phyloP scores from a whole-genome alignment of 2,888 invertebrate species.

The Orthonychiurus folsomi region DNA sequence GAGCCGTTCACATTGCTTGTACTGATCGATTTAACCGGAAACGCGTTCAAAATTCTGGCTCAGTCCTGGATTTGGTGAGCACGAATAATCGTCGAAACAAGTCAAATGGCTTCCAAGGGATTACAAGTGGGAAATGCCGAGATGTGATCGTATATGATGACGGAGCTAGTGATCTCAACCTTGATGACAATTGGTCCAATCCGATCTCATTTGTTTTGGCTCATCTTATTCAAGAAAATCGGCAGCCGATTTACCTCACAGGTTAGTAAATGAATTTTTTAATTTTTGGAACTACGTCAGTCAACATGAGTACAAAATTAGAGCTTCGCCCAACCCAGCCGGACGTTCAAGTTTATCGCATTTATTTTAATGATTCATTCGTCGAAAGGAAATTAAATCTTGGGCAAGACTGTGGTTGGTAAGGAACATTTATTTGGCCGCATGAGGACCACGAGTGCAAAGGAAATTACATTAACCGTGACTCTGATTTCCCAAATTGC shows the following conservation, averaged over 20 bases:
- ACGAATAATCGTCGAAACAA: constrained; percentile 57
- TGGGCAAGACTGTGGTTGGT: no score
- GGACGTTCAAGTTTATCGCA: no score
- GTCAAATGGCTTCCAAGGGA: constrained; percentile 26
- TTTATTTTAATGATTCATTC: no score
- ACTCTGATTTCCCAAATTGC: no score
- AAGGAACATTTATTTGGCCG: no score
- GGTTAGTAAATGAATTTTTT: constrained; percentile 56
- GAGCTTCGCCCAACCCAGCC: no score
- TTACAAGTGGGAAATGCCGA: constrained; percentile 27
- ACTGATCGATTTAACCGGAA: constrained; percentile 60
- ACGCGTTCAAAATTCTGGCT: constrained; percentile 57
- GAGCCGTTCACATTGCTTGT: constrained; percentile 62
- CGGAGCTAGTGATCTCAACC: constrained; percentile 51
- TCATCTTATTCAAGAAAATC: constrained; percentile 58
- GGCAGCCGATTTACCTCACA: constrained; percentile 56
- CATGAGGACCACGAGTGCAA: no score
- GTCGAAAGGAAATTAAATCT: no score
- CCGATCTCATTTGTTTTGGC: constrained; percentile 57
- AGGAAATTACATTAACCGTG: no score
- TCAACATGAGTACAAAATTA: no score
- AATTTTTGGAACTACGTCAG: no score
- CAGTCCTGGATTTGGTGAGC: constrained; percentile 57
- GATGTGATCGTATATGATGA: constrained; percentile 65
- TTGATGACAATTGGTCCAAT: constrained; percentile 51